Conservation (phyloP, 30 jellyfish, hydroid and myxozoan species). For the Morbakka virulenta region DNA sequence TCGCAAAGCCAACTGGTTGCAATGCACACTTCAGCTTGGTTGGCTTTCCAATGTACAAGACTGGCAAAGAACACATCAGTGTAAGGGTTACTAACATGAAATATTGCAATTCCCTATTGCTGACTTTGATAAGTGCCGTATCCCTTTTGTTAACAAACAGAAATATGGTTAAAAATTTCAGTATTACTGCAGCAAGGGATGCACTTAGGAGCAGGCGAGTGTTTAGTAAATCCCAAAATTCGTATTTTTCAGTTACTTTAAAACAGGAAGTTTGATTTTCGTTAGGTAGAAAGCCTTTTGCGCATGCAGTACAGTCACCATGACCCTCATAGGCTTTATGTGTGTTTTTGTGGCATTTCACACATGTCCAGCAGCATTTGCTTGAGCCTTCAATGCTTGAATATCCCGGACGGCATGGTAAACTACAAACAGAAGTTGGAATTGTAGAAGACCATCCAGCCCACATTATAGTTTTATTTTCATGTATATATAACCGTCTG, state of each 20-base stretch:
- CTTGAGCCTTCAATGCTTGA: slow-evolving; percentile 52
- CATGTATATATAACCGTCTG: slow-evolving; percentile 11
- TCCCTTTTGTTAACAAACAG: slow-evolving; percentile 49
- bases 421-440: slow-evolving; percentile 59
- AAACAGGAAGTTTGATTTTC: slow-evolving; percentile 59
- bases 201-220: slow-evolving; percentile 33
- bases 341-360: slow-evolving; percentile 50
- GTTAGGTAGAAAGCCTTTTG: slow-evolving; percentile 39
- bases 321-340: slow-evolving; percentile 35
- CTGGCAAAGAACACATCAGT: slow-evolving; percentile 50
- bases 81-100: slow-evolving; percentile 47
- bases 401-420: slow-evolving; percentile 82
- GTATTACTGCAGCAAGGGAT: slow-evolving; percentile 44
- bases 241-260: slow-evolving; percentile 11
- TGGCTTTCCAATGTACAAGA: slow-evolving; percentile 36
- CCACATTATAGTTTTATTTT: slow-evolving; percentile 11
- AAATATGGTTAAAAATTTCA: slow-evolving; percentile 19
- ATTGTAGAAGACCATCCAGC: slow-evolving; percentile 51
- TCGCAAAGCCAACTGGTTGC: slow-evolving; percentile 57
- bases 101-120: slow-evolving; percentile 63
- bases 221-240: slow-evolving; percentile 12
- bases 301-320: slow-evolving; percentile 44
- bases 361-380: slow-evolving; percentile 91
- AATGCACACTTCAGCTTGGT: slow-evolving; percentile 40
- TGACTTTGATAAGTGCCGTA: slow-evolving; percentile 77